These are phyloP conservation scores for Neosilurus hyrtlii DNA, from an alignment of 2,797 vertebrate genomes.

Conservation along the genomic window DNA sequence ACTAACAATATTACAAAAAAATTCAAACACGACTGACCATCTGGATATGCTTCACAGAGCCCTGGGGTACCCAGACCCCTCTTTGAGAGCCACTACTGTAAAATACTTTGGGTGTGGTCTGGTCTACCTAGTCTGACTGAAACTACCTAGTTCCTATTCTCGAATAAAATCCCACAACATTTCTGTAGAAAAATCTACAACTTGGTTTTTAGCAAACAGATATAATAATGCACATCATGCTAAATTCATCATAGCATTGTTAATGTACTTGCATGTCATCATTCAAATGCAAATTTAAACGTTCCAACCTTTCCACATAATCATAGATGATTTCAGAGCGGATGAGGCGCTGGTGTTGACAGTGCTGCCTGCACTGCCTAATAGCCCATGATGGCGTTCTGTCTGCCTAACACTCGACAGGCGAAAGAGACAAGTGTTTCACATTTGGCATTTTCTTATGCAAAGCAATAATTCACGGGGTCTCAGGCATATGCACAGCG, in stretches of 20 bases:
- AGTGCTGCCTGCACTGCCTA: slow-evolving; percentile 48
- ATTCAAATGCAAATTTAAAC: slow-evolving; percentile 60
- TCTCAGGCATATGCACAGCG: slow-evolving; percentile 65
- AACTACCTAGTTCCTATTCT: slow-evolving; percentile 9
- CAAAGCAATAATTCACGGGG: slow-evolving; percentile 67
- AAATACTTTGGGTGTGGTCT: neutral
- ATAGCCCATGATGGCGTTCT: slow-evolving; percentile 58
- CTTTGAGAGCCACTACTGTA: neutral
- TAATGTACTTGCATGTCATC: slow-evolving; percentile 53
- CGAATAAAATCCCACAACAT: neutral
- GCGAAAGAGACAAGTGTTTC: slow-evolving; percentile 56
- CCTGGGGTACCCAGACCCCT: neutral
- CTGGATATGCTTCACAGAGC: neutral
- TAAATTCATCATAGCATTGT: slow-evolving; percentile 53
- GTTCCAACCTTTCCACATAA: slow-evolving; percentile 59
- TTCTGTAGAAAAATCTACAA: slow-evolving; percentile 32
- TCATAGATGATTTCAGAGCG: slow-evolving; percentile 56
- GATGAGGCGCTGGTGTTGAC: slow-evolving; percentile 53
- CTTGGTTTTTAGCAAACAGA: slow-evolving; percentile 45
- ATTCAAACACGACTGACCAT: neutral
- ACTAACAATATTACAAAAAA: neutral
- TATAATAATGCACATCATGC: slow-evolving; percentile 49
- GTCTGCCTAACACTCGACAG: slow-evolving; percentile 45
- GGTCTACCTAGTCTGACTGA: neutral
- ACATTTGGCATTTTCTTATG: slow-evolving; percentile 64